phyloP scores from a whole-genome alignment of 2,888 invertebrate genomes.

The Polietes domitor region DNA sequence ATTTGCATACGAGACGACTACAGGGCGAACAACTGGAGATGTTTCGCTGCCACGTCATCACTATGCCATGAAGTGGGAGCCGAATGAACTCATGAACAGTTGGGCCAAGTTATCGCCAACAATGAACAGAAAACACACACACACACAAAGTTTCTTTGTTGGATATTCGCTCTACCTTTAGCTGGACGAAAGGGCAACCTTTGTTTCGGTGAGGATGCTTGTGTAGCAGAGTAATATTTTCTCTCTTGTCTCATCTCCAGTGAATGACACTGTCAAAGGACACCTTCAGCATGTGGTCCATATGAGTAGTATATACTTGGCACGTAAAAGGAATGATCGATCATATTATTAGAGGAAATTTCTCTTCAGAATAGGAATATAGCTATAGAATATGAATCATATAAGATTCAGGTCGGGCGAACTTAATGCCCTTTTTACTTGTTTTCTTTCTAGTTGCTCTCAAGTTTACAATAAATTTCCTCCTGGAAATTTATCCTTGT shows the following conservation, averaged over 20 bases:
- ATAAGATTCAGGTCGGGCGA: no score
- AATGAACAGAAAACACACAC: no score
- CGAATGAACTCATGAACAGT: constrained; percentile 2
- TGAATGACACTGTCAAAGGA: constrained; percentile 15
- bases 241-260: background rate
- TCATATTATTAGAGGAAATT: background rate
- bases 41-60: background rate
- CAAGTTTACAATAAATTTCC: no score
- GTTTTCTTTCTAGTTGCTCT: no score
- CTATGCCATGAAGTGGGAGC: background rate
- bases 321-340: background rate
- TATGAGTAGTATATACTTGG: background rate
- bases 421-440: no score
- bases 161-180: constrained; percentile 16
- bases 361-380: no score
- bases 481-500: background rate
- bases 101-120: constrained; percentile 3
- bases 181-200: background rate
- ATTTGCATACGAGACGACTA: background rate
- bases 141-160: background rate
- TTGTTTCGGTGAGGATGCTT: background rate
- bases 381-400: no score
- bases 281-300: background rate
- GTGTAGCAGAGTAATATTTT: background rate
- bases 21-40: no score